Conservation (phyloP, 2,113 vertebrate genomes). For the Siniperca knerii region DNA sequence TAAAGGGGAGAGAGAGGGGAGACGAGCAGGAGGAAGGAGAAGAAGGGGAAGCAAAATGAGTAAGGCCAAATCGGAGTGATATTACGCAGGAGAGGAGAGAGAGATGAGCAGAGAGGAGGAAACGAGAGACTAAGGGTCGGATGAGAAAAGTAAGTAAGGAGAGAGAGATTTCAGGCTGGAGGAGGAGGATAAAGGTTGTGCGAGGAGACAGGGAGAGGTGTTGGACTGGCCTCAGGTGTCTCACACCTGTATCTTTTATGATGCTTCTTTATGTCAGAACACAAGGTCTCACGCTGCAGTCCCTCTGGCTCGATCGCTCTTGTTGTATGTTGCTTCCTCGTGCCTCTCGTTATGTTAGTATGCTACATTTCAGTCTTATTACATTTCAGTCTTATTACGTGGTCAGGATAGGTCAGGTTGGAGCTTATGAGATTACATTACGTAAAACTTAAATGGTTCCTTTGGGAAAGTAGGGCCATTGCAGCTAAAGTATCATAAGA, state of each 20-base stretch:
- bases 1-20: conserved; percentile 58
- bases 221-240: conserved; percentile 64
- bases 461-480: neutral
- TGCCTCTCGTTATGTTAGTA: conserved; percentile 18
- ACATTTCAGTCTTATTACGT: neutral
- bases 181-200: conserved; percentile 16
- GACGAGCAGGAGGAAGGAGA: conserved; percentile 26
- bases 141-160: conserved; percentile 52
- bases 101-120: conserved; percentile 49
- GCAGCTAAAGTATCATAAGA: neutral
- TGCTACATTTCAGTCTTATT: neutral
- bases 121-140: conserved; percentile 32
- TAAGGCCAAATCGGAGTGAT: conserved; percentile 64
- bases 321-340: conserved; percentile 12
- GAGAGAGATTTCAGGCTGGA: conserved; percentile 27
- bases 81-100: conserved; percentile 43
- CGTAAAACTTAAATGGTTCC: neutral
- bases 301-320: conserved; percentile 28
- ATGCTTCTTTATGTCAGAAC: conserved; percentile 57
- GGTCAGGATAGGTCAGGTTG: neutral
- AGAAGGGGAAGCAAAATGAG: conserved; percentile 41
- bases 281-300: conserved; percentile 48
- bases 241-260: conserved; percentile 69
- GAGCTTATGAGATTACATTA: conserved; percentile 17
- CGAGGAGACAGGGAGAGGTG: conserved; percentile 46